These are phyloP conservation scores for Zaprionus nigranus DNA, from an alignment of 1,140 invertebrate species.

Conservation along the genomic window DNA sequence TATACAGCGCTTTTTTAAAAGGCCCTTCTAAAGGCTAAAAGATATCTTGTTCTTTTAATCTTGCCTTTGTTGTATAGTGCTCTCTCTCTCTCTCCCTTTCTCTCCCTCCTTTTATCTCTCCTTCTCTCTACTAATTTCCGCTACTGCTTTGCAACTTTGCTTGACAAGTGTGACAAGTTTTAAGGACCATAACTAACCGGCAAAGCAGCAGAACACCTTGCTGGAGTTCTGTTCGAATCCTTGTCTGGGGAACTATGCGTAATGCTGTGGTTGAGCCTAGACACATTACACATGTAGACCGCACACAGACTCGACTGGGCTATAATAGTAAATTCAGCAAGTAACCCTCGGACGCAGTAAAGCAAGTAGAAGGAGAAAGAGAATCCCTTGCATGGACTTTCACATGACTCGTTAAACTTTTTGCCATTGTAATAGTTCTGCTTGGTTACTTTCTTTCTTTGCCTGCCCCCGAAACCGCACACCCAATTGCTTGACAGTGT, in stretches of 20 bases:
- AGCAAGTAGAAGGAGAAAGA: background rate
- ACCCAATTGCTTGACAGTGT: constrained; percentile 21
- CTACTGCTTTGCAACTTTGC: constrained; percentile 47
- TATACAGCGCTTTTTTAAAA: constrained; percentile 15
- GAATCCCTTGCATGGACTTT: constrained; percentile 36
- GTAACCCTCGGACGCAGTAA: background rate
- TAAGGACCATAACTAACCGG: constrained; percentile 67
- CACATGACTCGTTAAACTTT: constrained; percentile 80
- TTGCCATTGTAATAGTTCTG: constrained; percentile 80
- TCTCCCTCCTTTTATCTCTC: background rate
- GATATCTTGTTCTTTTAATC: constrained; percentile 5
- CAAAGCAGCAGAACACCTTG: constrained; percentile 25
- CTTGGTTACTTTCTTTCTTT: constrained; percentile 73
- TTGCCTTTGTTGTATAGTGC: background rate
- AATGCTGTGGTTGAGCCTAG: constrained; percentile 62
- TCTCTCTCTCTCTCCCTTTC: background rate
- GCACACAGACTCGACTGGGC: constrained; percentile 25
- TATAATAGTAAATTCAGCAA: constrained; percentile 66
- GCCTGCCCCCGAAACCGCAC: constrained; percentile 39
- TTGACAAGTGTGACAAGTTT: constrained; percentile 79
- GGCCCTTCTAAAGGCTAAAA: background rate
- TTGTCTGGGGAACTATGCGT: background rate
- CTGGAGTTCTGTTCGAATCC: background rate
- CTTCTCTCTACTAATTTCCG: background rate
- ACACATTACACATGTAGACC: constrained; percentile 73